Evolutionary conservation across 1,140 invertebrate species (phyloP).

Genomic region (Nomia melanderi): DNA sequence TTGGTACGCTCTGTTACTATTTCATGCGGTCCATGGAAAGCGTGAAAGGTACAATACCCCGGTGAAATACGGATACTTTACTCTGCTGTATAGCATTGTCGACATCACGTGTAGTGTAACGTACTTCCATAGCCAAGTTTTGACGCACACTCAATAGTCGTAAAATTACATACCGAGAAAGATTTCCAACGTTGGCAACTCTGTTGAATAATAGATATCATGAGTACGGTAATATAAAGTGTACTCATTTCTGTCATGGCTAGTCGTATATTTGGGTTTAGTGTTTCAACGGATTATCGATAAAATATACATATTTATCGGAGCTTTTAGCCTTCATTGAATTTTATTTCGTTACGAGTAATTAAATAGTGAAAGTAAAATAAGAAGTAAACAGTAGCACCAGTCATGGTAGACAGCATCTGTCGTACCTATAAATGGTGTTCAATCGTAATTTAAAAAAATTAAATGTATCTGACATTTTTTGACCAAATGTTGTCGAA

Average conservation of each 20-base stretch:
- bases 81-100: not conserved
- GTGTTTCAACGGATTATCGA: not conserved
- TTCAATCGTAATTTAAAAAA: not conserved
- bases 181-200: not conserved
- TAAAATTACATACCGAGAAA: not conserved
- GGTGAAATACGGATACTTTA: not conserved
- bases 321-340: not conserved
- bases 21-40: constrained; percentile 16
- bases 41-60: constrained; percentile 7
- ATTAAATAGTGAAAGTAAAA: not conserved
- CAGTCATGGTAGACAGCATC: not conserved
- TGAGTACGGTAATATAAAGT: not conserved
- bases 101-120: not conserved
- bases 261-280: not conserved
- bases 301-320: not conserved
- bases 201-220: not conserved
- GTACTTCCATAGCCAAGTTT: not conserved
- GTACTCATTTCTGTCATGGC: not conserved
- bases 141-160: not conserved
- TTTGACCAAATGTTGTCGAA: not conserved
- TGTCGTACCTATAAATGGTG: not conserved
- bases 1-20: constrained; percentile 10
- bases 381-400: too few species aligned
- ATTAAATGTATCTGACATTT: not conserved
- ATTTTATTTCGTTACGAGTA: not conserved